These are phyloP conservation scores for Fissipunctia ypsillon DNA, from an alignment of 2,888 invertebrate genomes.

Conservation along the genomic window DNA sequence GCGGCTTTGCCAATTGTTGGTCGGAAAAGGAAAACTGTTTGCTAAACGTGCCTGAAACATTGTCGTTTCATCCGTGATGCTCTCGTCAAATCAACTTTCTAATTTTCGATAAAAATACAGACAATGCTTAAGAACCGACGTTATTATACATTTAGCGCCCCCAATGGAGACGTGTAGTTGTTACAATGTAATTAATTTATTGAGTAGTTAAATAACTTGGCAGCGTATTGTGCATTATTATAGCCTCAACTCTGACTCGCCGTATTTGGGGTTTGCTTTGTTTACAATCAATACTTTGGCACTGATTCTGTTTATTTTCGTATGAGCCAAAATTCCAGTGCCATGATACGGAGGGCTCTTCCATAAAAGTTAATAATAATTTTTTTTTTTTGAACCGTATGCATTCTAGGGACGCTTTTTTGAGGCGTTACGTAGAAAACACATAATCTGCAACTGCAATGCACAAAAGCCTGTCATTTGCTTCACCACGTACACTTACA, in stretches of 20 bases:
- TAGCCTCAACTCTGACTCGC: neutral
- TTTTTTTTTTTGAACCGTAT: neutral
- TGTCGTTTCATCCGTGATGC: neutral
- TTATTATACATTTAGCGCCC: neutral
- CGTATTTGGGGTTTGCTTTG: constrained; percentile 31
- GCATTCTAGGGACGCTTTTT: neutral
- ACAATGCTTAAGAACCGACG: neutral
- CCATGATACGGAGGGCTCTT: neutral
- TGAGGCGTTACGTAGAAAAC: neutral
- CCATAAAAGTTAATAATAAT: neutral
- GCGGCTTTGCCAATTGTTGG: too few relatives aligned
- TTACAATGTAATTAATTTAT: constrained; percentile 11
- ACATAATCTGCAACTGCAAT: too few relatives aligned
- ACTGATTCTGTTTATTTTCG: constrained; percentile 18
- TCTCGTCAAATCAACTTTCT: neutral
- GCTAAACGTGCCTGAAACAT: too few relatives aligned
- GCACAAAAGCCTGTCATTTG: too few relatives aligned
- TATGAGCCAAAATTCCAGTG: constrained; percentile 22
- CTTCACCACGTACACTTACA: too few relatives aligned
- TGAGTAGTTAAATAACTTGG: constrained; percentile 31
- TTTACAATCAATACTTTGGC: constrained; percentile 37
- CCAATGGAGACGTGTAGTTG: neutral
- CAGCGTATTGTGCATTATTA: constrained; percentile 27
- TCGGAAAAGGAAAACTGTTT: too few relatives aligned
- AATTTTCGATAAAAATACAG: constrained; percentile 7